Conservation (phyloP, 1,140 invertebrate genomes). For the Neodiprion pinetum region DNA sequence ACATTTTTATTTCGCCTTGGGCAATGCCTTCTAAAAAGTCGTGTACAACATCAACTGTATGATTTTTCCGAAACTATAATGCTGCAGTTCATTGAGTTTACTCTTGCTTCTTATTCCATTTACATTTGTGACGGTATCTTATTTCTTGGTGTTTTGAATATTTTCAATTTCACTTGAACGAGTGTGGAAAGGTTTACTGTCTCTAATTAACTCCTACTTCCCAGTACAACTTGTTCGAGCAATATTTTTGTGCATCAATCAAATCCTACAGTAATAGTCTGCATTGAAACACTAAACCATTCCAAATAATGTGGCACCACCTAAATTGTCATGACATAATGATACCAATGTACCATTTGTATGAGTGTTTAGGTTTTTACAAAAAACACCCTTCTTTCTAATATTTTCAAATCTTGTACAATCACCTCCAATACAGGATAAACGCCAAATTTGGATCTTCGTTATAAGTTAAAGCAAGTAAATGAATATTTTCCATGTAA, state of each 20-base stretch:
- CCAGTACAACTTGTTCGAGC: slow-evolving; percentile 19
- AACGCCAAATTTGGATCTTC: slow-evolving; percentile 27
- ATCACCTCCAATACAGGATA: slow-evolving; percentile 31
- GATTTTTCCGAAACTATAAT: slow-evolving; percentile 22
- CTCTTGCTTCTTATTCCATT: neutral
- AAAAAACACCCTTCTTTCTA: slow-evolving; percentile 25
- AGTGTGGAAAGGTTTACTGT: slow-evolving; percentile 9
- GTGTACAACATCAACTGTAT: slow-evolving; percentile 26
- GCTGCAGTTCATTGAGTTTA: neutral
- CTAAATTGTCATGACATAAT: slow-evolving; percentile 35
- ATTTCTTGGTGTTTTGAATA: neutral
- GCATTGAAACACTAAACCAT: slow-evolving; percentile 28
- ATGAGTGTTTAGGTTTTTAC: slow-evolving; percentile 17
- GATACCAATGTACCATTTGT: slow-evolving; percentile 26
- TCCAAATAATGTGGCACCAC: slow-evolving; percentile 22
- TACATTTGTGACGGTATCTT: neutral
- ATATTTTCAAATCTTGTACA: slow-evolving; percentile 30
- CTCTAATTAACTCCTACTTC: slow-evolving; percentile 23
- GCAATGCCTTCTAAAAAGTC: slow-evolving; percentile 33
- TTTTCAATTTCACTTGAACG: neutral
- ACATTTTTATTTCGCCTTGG: slow-evolving; percentile 28
- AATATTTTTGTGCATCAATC: slow-evolving; percentile 24
- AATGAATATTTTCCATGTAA: slow-evolving; percentile 31
- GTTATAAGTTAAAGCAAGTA: slow-evolving; percentile 30
- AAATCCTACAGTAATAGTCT: slow-evolving; percentile 32